These are phyloP conservation scores for Lacerta bilineata DNA, from an alignment of 2,797 vertebrate genomes.

Conservation along the genomic window DNA sequence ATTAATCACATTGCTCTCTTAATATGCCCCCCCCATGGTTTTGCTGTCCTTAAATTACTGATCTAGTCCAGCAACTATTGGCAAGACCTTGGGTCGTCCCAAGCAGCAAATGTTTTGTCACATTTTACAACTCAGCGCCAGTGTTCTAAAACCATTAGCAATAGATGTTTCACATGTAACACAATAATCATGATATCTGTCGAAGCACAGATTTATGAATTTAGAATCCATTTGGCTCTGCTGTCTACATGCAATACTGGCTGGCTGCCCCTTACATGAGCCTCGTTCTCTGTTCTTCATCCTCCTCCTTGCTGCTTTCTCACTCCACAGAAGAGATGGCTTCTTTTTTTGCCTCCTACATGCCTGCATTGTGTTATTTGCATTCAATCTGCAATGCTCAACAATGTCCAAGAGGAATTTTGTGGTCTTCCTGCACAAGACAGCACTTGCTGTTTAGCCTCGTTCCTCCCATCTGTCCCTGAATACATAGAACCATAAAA, in stretches of 20 bases:
- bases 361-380: neutral
- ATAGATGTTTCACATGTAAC: neutral
- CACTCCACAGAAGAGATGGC: neutral
- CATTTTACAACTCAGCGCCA: no score
- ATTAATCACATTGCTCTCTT: neutral
- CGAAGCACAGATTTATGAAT: neutral
- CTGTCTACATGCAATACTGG: neutral
- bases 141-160: neutral
- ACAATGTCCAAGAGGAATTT: neutral
- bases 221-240: neutral
- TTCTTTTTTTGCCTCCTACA: neutral
- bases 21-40: neutral
- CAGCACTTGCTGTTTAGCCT: neutral
- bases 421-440: neutral
- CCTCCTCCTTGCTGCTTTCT: neutral
- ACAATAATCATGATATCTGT: neutral
- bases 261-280: neutral
- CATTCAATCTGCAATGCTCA: neutral
- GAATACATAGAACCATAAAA: neutral
- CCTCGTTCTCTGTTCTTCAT: neutral
- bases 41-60: neutral
- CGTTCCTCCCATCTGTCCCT: neutral
- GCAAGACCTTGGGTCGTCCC: neutral
- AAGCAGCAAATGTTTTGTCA: neutral
- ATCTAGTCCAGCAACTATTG: neutral